Evolutionary conservation across 1,140 invertebrate genomes (phyloP).

Genomic region (Venustaconcha ellipsiformis): DNA sequence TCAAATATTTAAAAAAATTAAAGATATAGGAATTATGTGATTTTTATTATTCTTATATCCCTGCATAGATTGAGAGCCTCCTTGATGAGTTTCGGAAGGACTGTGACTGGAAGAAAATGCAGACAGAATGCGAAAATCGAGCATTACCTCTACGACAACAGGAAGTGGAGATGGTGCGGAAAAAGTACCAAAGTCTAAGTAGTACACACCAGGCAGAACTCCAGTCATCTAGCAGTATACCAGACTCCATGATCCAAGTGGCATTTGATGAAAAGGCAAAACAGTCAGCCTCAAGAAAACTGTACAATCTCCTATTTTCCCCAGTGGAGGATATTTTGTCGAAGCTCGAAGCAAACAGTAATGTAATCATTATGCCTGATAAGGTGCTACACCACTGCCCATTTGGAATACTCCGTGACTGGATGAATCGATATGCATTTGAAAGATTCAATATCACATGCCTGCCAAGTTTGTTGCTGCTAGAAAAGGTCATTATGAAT

Average conservation of each 20-base stretch:
- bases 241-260: not conserved
- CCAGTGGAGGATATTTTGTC: slow-evolving; percentile 60
- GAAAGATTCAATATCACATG: slow-evolving; percentile 53
- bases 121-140: slow-evolving; percentile 51
- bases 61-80: slow-evolving; percentile 39
- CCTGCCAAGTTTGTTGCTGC: slow-evolving; percentile 51
- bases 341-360: slow-evolving; percentile 45
- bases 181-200: slow-evolving; percentile 40
- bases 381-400: slow-evolving; percentile 59
- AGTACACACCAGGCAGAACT: not conserved
- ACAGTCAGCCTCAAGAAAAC: slow-evolving; percentile 37
- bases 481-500: slow-evolving; percentile 57
- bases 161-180: slow-evolving; percentile 33
- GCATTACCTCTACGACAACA: slow-evolving; percentile 46
- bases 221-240: too few relatives aligned
- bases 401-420: slow-evolving; percentile 56
- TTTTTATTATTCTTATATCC: too few relatives aligned
- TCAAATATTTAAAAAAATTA: too few relatives aligned
- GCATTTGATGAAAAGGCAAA: slow-evolving; percentile 7
- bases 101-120: slow-evolving; percentile 33
- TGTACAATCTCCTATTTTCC: slow-evolving; percentile 59
- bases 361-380: slow-evolving; percentile 61
- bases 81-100: slow-evolving; percentile 40
- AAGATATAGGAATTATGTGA: too few relatives aligned
- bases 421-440: slow-evolving; percentile 30